Evolutionary conservation across 2,113 vertebrate species (phyloP), one percentile per base, ranked within the genome.

Genomic region (Gallinago undulata): DNA sequence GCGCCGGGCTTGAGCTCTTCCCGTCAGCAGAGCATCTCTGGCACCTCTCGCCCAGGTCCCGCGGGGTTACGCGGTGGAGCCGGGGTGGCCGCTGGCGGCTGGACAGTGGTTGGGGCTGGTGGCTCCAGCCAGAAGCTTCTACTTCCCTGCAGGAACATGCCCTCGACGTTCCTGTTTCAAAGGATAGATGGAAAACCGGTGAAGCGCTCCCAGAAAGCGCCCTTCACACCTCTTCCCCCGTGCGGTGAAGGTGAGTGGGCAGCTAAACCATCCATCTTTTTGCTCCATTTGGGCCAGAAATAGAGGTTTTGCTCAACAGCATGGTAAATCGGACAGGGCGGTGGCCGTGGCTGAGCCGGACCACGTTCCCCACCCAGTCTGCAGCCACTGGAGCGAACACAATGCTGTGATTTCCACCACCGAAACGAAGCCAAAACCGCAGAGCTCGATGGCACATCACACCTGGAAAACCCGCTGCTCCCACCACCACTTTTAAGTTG

Each of bases 371-470:
- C 37, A 39, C 6, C 18, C 73, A 57, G 45, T 6, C 50, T 25
- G 72, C 57, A 72, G 62, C 31, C 10, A 1, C 62, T 5, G 16
- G 15, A 35, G 33, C 1, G 17, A 84, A 18, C 14, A 3, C 0
- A 0, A 13, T 10, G 50, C 41, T 70, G 45, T 2, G 3, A n/a
- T 90, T 85, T 25, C 55, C 27, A 30, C 28, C 19, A 11, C 39
- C 62, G 30, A 72, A 86, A 45, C 0, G 2, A 80, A 80, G 57
- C 25, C 69, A 72, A 24, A 19, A 16, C 51, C 0, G 0, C 4
- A 9, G 45, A n/a, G 16, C 33, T 72, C 0, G 1, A 25, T 2
- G 10, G 47, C 50, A 28, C 5, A 0, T 5, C 13, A 5, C 8
- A 28, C 31, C 81, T 41, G 15, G 28, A 83, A 43, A 82, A 51